Conservation (phyloP, 2,797 vertebrate species). For the Sebastes hubbsi region DNA sequence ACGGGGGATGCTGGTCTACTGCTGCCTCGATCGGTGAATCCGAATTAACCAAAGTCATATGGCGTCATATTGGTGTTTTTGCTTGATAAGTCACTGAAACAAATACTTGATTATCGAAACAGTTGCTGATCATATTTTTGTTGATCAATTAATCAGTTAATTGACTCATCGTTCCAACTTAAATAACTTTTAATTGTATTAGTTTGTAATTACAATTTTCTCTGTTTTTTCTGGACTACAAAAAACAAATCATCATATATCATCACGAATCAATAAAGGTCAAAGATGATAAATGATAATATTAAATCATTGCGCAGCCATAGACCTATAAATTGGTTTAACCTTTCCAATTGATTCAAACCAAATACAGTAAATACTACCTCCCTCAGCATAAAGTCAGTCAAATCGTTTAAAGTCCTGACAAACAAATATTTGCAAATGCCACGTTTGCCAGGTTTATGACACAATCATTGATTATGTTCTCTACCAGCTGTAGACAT, state of each 20-base stretch:
- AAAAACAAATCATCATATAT: not conserved
- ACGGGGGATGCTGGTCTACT: too few species aligned
- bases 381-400: not conserved
- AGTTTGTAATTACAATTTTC: not conserved
- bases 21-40: too few species aligned
- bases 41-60: too few species aligned
- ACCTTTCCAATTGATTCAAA: slow-evolving; percentile 19
- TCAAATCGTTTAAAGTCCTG: not conserved
- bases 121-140: too few species aligned
- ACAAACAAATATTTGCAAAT: not conserved
- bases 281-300: not conserved
- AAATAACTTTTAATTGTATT: not conserved
- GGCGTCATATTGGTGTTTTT: too few species aligned
- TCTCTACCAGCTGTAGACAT: not conserved
- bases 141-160: too few species aligned
- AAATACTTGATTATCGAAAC: not conserved
- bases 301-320: not conserved
- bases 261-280: not conserved
- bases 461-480: not conserved
- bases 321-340: not conserved
- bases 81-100: not conserved
- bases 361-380: not conserved
- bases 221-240: not conserved
- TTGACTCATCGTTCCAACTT: not conserved
- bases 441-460: not conserved